Conservation (phyloP, 2,888 invertebrate species). For the Lochmaea crataegi region DNA sequence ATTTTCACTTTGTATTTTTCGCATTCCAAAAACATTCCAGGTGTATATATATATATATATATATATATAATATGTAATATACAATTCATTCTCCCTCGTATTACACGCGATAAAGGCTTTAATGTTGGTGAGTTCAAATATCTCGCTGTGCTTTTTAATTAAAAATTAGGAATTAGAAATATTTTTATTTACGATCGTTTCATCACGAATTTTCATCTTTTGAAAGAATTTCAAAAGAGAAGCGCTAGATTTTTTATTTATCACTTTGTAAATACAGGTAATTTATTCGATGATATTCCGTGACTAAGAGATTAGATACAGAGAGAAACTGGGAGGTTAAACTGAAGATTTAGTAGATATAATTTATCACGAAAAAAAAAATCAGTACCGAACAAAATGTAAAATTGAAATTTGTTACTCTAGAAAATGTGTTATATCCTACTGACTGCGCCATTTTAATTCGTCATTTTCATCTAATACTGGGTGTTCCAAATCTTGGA, state of each 20-base stretch:
- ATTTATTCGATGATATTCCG: constrained; percentile 29
- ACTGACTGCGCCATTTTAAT: too few relatives aligned
- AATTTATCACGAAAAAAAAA: background rate
- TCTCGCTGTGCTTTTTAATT: constrained; percentile 32
- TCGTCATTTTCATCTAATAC: too few relatives aligned
- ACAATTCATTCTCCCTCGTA: background rate
- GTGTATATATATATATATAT: too few relatives aligned
- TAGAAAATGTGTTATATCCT: too few relatives aligned
- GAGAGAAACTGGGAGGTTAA: background rate
- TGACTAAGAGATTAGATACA: constrained; percentile 15
- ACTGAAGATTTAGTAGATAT: background rate
- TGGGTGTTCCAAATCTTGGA: too few relatives aligned
- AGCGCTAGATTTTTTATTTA: constrained; percentile 25
- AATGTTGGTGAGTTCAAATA: background rate
- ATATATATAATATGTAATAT: too few relatives aligned
- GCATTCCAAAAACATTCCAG: background rate
- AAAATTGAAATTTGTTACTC: background rate
- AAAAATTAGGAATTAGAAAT: constrained; percentile 35
- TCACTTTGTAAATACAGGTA: constrained; percentile 27
- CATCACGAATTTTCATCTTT: constrained; percentile 8
- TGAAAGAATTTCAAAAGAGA: background rate
- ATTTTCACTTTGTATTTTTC: background rate
- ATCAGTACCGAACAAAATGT: too few relatives aligned
- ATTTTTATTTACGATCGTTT: constrained; percentile 3
- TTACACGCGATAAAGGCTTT: constrained; percentile 9